Percentiles rank a stretch among this genome's conserved stretches.
These are phyloP conservation scores for Seira ritae DNA, from an alignment of 2,888 invertebrate genomes.

Conservation along the genomic window DNA sequence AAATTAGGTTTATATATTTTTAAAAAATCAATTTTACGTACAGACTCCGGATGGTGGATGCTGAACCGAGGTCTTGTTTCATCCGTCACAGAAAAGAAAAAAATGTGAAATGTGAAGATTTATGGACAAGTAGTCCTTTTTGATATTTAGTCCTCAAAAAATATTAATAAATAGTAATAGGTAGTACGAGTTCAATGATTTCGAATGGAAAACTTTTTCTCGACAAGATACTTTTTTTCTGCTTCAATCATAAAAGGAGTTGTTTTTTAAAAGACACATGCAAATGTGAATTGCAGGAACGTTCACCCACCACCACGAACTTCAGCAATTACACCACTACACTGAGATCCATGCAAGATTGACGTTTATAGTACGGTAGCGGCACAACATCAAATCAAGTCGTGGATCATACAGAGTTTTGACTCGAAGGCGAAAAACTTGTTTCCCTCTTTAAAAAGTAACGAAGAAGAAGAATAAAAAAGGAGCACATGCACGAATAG, in stretches of 20 bases:
- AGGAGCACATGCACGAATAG: background rate
- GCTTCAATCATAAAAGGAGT: background rate
- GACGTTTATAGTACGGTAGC: background rate
- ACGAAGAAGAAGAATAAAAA: background rate
- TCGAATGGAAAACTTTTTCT: background rate
- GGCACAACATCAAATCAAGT: too few relatives aligned
- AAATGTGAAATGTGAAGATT: too few relatives aligned
- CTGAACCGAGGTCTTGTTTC: slow-evolving; percentile 36
- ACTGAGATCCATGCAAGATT: background rate
- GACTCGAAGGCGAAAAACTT: too few relatives aligned
- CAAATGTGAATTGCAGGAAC: background rate
- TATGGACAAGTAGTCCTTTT: background rate
- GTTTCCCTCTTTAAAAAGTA: slow-evolving; percentile 5
- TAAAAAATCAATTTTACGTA: slow-evolving; percentile 36
- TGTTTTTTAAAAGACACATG: background rate
- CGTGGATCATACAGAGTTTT: too few relatives aligned
- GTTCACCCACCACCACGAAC: background rate
- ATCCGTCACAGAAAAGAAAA: slow-evolving; percentile 35
- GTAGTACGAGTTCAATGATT: background rate
- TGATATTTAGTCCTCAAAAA: background rate
- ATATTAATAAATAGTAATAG: too few relatives aligned
- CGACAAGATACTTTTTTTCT: background rate
- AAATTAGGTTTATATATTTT: background rate
- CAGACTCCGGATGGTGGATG: slow-evolving; percentile 51
- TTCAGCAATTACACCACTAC: background rate